A percentile compares a stretch with the other conserved stretches of the same genome.
phyloP scores from a whole-genome alignment of 1,140 invertebrate species.

The Drosophila biarmipes region DNA sequence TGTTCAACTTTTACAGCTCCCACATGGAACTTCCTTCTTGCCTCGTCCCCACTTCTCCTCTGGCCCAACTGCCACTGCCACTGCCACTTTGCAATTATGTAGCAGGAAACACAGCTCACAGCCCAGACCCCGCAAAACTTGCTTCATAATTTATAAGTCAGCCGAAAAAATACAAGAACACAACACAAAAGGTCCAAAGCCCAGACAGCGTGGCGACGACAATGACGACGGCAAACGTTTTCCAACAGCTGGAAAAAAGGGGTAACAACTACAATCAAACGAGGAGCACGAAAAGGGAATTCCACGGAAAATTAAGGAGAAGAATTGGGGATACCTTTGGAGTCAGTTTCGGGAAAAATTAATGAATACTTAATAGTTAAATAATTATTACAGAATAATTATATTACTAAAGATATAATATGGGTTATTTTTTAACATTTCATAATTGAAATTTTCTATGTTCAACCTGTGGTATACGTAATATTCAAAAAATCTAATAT shows the following conservation, averaged over 20 bases:
- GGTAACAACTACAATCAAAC: constrained; percentile 50
- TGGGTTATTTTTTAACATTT: too few relatives aligned
- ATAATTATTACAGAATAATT: too few relatives aligned
- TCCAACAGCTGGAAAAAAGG: constrained; percentile 52
- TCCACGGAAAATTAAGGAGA: too few relatives aligned
- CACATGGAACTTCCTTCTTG: constrained; percentile 29
- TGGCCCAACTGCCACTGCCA: background rate
- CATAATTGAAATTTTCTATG: too few relatives aligned
- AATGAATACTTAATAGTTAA: too few relatives aligned
- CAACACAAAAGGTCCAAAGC: constrained; percentile 50
- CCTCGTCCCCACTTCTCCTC: background rate
- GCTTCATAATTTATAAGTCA: constrained; percentile 76
- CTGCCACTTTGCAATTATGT: constrained; percentile 65
- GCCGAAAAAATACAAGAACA: constrained; percentile 39
- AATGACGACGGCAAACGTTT: constrained; percentile 56
- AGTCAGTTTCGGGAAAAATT: background rate
- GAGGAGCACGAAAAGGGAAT: background rate
- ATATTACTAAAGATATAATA: too few relatives aligned
- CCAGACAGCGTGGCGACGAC: constrained; percentile 76
- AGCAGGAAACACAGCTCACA: constrained; percentile 25
- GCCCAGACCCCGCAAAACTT: constrained; percentile 44
- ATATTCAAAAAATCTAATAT: too few relatives aligned
- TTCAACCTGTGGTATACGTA: too few relatives aligned
- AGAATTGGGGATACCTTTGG: constrained; percentile 18
- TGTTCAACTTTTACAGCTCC: constrained; percentile 43